A percentile compares a stretch with the other conserved stretches of the same genome.
Evolutionary conservation across 2,888 invertebrate species (phyloP).

Genomic region (Tyria jacobaeae): DNA sequence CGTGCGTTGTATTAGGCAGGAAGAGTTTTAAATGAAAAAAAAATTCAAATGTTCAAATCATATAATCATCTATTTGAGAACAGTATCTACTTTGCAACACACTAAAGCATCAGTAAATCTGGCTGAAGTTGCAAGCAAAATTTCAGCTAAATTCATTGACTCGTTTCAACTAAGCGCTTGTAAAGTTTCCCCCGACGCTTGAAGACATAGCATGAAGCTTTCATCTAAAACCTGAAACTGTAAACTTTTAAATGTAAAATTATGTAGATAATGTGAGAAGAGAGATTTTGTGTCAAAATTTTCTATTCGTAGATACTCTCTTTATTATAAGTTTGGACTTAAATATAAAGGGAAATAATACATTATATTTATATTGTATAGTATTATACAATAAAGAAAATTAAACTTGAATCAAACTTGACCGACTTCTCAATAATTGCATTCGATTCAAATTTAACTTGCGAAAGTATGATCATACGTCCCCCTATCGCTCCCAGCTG

Average conservation of each 20-base stretch:
- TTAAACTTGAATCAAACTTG: too few species aligned
- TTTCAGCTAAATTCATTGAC: conserved; percentile 40
- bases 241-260: conserved; percentile 36
- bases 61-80: neutral
- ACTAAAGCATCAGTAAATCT: conserved; percentile 9
- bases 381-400: too few species aligned
- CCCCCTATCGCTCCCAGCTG: too few species aligned
- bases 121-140: conserved; percentile 20
- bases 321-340: too few species aligned
- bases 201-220: conserved; percentile 32
- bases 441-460: too few species aligned
- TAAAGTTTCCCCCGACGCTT: conserved; percentile 29
- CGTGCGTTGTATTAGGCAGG: too few species aligned
- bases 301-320: too few species aligned
- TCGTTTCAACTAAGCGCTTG: conserved; percentile 37
- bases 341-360: too few species aligned
- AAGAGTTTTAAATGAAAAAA: too few species aligned
- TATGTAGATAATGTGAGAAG: conserved; percentile 17
- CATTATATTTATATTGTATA: too few species aligned
- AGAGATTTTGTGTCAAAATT: conserved; percentile 3
- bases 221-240: conserved; percentile 29
- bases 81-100: conserved; percentile 1
- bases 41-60: neutral
- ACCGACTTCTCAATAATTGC: too few species aligned
- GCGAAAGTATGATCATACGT: too few species aligned